A percentile compares a stretch with the other conserved stretches of the same genome.
Evolutionary conservation across 1,140 invertebrate species (phyloP).

Genomic region (Periplaneta americana): DNA sequence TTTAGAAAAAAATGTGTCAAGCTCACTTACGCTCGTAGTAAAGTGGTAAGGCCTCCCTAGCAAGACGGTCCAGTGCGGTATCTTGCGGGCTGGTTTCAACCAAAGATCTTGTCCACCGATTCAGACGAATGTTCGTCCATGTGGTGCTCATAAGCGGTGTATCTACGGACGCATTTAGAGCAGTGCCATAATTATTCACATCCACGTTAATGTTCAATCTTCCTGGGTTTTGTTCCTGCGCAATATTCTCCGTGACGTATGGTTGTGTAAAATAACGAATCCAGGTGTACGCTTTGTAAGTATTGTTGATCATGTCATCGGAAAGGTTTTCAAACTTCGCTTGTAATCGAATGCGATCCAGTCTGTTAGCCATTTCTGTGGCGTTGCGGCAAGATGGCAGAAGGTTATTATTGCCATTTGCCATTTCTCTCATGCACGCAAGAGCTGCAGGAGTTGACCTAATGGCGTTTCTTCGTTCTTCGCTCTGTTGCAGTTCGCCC

Average conservation of each 20-base stretch:
- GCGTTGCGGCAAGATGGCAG: neutral
- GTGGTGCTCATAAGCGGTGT: neutral
- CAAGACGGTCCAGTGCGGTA: neutral
- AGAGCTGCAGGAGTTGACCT: constrained; percentile 29
- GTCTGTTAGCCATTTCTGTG: neutral
- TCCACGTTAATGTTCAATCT: neutral
- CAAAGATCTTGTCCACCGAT: neutral
- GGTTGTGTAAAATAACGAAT: neutral
- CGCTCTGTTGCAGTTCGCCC: neutral
- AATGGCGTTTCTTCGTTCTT: neutral
- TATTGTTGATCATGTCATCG: neutral
- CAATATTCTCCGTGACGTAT: neutral
- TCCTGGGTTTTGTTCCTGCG: neutral
- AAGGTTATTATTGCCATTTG: constrained; percentile 42
- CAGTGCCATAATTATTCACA: neutral
- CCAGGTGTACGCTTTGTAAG: neutral
- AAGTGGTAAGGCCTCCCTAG: neutral
- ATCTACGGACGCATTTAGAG: neutral
- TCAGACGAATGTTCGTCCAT: neutral
- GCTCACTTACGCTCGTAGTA: neutral
- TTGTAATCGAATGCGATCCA: neutral
- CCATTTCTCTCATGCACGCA: constrained; percentile 44
- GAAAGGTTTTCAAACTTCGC: neutral
- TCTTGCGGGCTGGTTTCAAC: neutral
- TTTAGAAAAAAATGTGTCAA: too few relatives aligned